Percentiles rank a stretch among this genome's conserved stretches.
phyloP scores from a whole-genome alignment of 2,113 vertebrate genomes.

The Willisornis vidua region DNA sequence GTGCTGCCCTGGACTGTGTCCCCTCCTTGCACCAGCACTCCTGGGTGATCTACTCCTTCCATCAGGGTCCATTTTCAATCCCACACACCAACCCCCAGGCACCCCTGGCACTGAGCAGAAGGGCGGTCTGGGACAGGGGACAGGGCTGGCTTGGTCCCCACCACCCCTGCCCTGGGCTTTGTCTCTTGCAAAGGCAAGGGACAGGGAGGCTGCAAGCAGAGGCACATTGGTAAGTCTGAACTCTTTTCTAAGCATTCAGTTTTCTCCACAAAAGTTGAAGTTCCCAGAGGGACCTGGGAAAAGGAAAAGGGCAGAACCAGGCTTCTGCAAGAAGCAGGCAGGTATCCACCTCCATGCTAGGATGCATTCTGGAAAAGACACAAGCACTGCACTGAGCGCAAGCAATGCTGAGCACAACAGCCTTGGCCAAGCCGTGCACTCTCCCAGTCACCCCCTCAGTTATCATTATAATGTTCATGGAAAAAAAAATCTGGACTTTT shows the following conservation, averaged over 20 bases:
- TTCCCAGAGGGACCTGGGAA: background rate
- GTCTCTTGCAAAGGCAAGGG: background rate
- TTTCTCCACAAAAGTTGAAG: background rate
- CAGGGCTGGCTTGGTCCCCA: fast-evolving
- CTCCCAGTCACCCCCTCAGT: background rate
- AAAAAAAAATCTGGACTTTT: slow-evolving; percentile 54
- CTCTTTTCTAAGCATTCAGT: background rate
- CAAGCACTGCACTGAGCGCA: fast-evolving
- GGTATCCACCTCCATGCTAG: fast-evolving
- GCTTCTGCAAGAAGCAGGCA: background rate
- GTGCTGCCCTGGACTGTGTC: background rate
- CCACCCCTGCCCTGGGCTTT: background rate
- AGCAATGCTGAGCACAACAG: background rate
- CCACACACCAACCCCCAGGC: background rate
- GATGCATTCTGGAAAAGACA: background rate
- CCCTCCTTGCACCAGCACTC: background rate
- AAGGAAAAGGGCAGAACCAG: background rate
- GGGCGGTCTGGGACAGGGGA: background rate
- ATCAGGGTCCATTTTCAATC: background rate
- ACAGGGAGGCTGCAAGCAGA: fast-evolving
- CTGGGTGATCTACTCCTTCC: fast-evolving
- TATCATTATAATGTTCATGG: slow-evolving; percentile 18
- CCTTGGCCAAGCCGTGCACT: background rate
- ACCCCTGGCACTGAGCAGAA: background rate
- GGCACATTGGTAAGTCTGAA: fast-evolving